Percentiles rank a stretch among this genome's conserved stretches.
These are phyloP conservation scores for Heterodera carotae DNA, from an alignment of 1,140 invertebrate species.

Conservation along the genomic window DNA sequence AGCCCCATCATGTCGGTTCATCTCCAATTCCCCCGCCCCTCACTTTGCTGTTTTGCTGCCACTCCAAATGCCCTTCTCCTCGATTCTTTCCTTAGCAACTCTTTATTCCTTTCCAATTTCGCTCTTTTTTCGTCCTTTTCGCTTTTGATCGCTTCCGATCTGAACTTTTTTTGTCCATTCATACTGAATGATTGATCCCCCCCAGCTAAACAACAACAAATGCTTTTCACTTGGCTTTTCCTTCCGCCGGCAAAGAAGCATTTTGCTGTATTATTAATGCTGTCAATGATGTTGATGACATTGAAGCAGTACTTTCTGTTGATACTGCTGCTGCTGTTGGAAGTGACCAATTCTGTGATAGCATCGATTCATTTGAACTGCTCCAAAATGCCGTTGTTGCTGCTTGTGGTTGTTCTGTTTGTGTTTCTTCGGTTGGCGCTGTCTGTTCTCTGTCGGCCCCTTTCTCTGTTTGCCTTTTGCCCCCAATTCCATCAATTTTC, in stretches of 20 bases:
- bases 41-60: constrained; percentile 8
- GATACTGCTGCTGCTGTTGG: not conserved
- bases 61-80: constrained; percentile 1
- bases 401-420: not conserved
- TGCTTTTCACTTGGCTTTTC: constrained; percentile 7
- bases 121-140: constrained; percentile 1
- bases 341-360: not conserved
- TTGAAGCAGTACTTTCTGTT: not conserved
- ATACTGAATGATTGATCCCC: no score
- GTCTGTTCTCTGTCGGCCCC: not conserved
- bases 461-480: not conserved
- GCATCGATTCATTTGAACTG: not conserved
- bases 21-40: not conserved
- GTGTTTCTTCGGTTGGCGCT: not conserved
- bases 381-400: not conserved
- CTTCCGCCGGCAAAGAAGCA: not conserved
- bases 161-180: constrained; percentile 13
- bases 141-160: constrained; percentile 7
- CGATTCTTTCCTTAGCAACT: not conserved
- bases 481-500: not conserved
- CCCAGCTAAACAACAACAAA: constrained; percentile 4
- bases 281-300: not conserved
- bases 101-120: not conserved
- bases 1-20: not conserved
- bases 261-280: not conserved